Conservation (phyloP, 1,140 invertebrate genomes). For the Neotoxoptera formosana region DNA sequence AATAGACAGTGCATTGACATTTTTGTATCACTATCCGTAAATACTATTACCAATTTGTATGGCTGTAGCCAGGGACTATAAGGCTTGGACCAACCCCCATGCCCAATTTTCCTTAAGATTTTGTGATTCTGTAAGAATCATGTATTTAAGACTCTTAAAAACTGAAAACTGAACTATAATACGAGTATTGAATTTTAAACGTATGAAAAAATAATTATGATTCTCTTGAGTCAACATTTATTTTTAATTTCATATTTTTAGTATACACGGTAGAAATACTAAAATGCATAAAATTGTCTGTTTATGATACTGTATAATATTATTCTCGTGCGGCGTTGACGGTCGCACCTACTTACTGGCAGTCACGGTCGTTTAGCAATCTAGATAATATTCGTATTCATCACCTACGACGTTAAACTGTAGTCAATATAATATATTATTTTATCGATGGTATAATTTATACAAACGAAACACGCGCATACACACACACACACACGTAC, state of each 20-base stretch:
- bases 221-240: background rate
- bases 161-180: background rate
- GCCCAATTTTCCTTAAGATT: too few species aligned
- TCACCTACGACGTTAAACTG: background rate
- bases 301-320: background rate
- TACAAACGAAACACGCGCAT: background rate
- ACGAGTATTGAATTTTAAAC: background rate
- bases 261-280: background rate
- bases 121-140: background rate
- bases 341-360: background rate
- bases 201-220: background rate
- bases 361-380: background rate
- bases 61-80: too few species aligned
- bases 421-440: conserved; percentile 1
- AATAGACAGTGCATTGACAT: background rate
- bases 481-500: background rate
- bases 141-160: background rate
- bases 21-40: background rate
- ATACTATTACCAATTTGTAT: background rate
- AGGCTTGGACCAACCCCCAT: too few species aligned
- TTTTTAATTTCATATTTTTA: background rate
- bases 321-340: background rate
- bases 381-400: background rate
- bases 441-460: conserved; percentile 6
- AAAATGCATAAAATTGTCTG: background rate